Evolutionary conservation across 2,113 vertebrate species (phyloP), one percentile per base, ranked within the genome.

Genomic region (Thunnus thynnus): DNA sequence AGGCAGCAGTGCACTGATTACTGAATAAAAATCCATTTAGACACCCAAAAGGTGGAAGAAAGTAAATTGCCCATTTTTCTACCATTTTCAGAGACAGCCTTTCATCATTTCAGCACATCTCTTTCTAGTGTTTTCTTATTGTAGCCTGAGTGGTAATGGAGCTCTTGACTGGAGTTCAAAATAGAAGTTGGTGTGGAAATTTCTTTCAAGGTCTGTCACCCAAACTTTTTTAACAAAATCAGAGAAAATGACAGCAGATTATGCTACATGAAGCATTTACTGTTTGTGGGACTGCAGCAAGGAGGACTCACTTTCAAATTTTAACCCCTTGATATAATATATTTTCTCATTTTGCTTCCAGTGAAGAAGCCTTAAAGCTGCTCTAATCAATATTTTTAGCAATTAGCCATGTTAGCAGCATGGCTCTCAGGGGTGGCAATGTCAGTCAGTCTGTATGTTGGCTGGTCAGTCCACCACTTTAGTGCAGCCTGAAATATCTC

Each of bases 21-120:
- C 78, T 64, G 82, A 84, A 78, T 70, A 82, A 84, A 87, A 86
- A 80, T 78, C 86, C 88, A 90, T 89, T 88, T 84, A 72, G 72
- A 60, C 81, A 82, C 79, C 89, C 75, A 80, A 73, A 90, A 90
- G 80, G 87, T 91, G 86, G 84, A 87, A 89, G 88, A 88, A 89
- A 92, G 88, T 94, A 95, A 94, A 94, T 94, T 88, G 92, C 75
- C 85, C 91, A 94, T 95, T 94, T 95, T 93, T 92, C 90, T 89
- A 79, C 93, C 89, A 94, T 94, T 94, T 94, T 84, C 89, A 63
- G 63, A 88, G 86, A 72, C 78, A 88, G 90, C 91, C 95, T 95
- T 95, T 95, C 92, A 95, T 95, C 94, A 94, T 94, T 87, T 90
- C 90, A 78, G 81, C 78, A 89, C 88, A 86, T 79, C 85, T 87